Base-by-base conservation (phyloP, 2,797 vertebrate species). In the Epinephelus coioides region DNA sequence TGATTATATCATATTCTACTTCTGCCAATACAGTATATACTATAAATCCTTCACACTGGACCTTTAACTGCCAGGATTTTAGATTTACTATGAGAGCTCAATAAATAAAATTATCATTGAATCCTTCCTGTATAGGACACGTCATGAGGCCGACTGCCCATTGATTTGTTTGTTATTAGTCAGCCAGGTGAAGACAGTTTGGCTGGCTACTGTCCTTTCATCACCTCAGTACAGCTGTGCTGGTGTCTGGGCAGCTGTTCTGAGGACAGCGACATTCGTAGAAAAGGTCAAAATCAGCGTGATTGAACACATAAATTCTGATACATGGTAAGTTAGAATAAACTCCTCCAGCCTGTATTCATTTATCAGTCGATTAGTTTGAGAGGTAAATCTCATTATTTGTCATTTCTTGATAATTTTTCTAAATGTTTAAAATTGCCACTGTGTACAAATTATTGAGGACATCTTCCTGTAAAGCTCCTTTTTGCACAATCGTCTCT, bases 391-490 rank as follows among this genome's bases (percentile, higher is more conserved):
- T 73, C 6, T 63, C 2, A 7, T 57, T 4, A 40, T 15, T 57
- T 56, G 5, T 13, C 4, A n/a, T 21, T 19, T 64, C 51, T 50
- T 53, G 7, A 30, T 18, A 13, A 63, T 47, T 54, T 30, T 46
- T 47, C 1, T 0, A 5, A 51, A 44, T 11, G 11, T 40, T 50
- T n/a, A n/a, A 30, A 34, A 46, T 11, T 62, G 27, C 27, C 7
- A 30, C 54, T 11, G 15, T 47, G 40, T 38, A 5, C 23, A 65
- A 67, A 81, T 38, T 66, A 84, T 56, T 53, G n/a, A 76, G 40
- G 46, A 76, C 3, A 43, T 7, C 54, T 73, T 63, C 25, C 51
- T 14, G 51, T 76, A 67, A 69, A 76, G 38, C 53, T 17, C 74
- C n/a, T 61, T 23, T 18, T 62, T 66, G 23, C 59, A 72, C 44